These are phyloP conservation scores for Machaerirhynchus nigripectus DNA, from an alignment of 2,113 vertebrate species.

Conservation along the genomic window DNA sequence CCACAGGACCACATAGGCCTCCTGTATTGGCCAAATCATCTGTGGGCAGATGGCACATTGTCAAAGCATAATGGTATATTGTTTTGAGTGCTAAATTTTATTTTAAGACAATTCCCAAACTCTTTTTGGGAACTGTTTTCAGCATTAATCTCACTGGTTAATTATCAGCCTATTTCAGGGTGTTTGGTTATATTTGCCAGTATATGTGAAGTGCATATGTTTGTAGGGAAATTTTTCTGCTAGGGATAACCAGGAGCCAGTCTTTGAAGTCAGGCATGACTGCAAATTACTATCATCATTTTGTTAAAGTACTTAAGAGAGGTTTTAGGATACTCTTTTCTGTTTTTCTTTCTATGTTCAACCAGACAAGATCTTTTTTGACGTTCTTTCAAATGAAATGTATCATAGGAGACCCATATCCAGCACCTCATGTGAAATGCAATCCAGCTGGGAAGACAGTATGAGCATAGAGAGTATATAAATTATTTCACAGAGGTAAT, in stretches of 20 bases:
- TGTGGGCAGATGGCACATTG: accelerated
- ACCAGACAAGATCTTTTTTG: neutral
- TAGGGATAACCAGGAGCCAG: neutral
- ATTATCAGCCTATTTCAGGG: neutral
- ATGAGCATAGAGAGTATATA: neutral
- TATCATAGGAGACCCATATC: neutral
- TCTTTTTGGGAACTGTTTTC: neutral
- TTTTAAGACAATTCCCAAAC: neutral
- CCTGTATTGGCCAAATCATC: neutral
- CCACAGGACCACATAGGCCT: neutral
- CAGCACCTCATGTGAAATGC: neutral
- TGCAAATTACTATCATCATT: neutral
- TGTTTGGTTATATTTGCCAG: neutral
- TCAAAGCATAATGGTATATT: neutral
- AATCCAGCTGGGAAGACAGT: neutral
- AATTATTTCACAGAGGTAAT: neutral
- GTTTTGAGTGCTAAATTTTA: neutral
- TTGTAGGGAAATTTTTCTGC: neutral
- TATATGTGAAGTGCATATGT: neutral
- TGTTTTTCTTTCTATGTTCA: neutral
- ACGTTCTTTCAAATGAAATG: neutral
- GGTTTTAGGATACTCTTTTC: neutral
- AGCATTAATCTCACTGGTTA: neutral
- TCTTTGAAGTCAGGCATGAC: neutral
- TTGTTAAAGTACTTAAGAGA: neutral